phyloP scores from a whole-genome alignment of 2,113 vertebrate species.

The Tragelaphus imberbis region DNA sequence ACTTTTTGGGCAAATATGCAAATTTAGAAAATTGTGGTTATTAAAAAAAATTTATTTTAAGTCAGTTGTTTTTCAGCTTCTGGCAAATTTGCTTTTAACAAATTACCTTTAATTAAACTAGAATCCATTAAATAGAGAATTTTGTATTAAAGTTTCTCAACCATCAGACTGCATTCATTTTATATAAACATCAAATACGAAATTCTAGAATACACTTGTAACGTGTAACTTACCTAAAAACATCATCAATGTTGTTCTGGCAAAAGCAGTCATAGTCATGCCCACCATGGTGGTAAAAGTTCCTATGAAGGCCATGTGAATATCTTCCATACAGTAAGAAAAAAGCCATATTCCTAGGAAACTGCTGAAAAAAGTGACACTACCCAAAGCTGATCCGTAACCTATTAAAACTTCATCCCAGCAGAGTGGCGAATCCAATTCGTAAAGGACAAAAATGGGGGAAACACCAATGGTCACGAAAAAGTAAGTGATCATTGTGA shows the following conservation, averaged over 20 bases:
- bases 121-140: background rate
- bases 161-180: background rate
- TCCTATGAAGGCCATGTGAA: slow-evolving; percentile 86
- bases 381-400: slow-evolving; percentile 89
- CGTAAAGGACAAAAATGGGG: slow-evolving; percentile 87
- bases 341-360: slow-evolving; percentile 88
- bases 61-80: background rate
- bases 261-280: slow-evolving; percentile 84
- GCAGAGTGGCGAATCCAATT: slow-evolving; percentile 92
- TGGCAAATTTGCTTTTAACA: background rate
- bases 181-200: background rate
- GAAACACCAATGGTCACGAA: slow-evolving; percentile 82
- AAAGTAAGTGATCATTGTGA: slow-evolving; percentile 82
- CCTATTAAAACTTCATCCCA: slow-evolving; percentile 94
- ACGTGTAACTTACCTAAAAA: slow-evolving; percentile 91
- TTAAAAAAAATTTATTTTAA: background rate
- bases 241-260: slow-evolving; percentile 91
- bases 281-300: slow-evolving; percentile 86
- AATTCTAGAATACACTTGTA: background rate
- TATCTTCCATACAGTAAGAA: slow-evolving; percentile 85
- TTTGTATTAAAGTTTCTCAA: background rate
- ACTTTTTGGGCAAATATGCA: background rate
- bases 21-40: slow-evolving; percentile 13
- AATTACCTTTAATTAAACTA: background rate
- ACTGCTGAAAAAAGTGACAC: slow-evolving; percentile 85